phyloP scores from a whole-genome alignment of 2,113 vertebrate genomes.

The Etheostoma spectabile region DNA sequence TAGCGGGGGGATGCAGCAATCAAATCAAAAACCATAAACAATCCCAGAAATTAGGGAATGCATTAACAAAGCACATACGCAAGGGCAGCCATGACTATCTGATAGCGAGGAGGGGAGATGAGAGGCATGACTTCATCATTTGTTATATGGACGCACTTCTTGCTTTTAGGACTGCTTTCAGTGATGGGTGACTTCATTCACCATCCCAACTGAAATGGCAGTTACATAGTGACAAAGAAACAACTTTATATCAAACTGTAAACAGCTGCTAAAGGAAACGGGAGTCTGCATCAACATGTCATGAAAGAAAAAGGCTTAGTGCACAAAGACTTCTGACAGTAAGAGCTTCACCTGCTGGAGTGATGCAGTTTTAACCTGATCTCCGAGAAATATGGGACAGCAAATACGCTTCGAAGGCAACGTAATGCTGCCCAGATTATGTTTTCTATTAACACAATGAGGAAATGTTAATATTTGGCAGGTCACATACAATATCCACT shows the following conservation, averaged over 20 bases:
- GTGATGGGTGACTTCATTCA: not conserved
- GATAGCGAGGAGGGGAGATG: not conserved
- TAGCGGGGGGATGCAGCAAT: slow-evolving; percentile 20
- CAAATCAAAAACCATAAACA: slow-evolving; percentile 13
- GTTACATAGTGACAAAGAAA: slow-evolving; percentile 3
- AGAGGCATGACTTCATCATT: not conserved
- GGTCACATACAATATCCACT: too few relatives aligned
- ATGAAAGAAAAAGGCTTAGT: not conserved
- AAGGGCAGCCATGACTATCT: not conserved
- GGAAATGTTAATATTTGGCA: too few relatives aligned
- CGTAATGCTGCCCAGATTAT: too few relatives aligned
- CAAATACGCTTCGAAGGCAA: too few relatives aligned
- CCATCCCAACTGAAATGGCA: not conserved
- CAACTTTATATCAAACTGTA: not conserved
- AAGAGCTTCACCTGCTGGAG: not conserved
- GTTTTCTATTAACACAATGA: too few relatives aligned
- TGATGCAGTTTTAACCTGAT: too few relatives aligned
- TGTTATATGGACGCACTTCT: not conserved
- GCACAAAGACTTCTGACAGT: not conserved
- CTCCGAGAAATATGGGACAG: too few relatives aligned
- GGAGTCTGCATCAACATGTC: not conserved
- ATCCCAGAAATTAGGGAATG: slow-evolving; percentile 8
- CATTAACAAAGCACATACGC: not conserved
- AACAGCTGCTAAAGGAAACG: not conserved
- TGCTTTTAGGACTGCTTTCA: not conserved